Percentiles rank a stretch among this genome's conserved stretches.
These are phyloP conservation scores for Dolichoris vasculosae DNA, from an alignment of 1,140 invertebrate genomes.

Conservation along the genomic window DNA sequence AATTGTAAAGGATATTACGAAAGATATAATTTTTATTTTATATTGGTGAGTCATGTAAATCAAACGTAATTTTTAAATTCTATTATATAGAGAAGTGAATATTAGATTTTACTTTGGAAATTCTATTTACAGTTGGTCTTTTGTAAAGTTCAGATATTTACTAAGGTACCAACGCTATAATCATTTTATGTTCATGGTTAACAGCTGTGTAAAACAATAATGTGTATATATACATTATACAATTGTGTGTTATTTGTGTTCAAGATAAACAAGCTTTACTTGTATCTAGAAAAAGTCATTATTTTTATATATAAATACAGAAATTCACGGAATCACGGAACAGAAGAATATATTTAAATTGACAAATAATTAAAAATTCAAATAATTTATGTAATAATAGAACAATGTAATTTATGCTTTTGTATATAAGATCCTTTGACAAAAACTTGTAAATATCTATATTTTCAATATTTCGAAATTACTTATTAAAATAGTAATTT, in stretches of 20 bases:
- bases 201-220: background rate
- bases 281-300: background rate
- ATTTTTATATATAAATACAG: background rate
- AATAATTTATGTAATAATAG: background rate
- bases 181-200: background rate
- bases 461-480: background rate
- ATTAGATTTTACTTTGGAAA: background rate
- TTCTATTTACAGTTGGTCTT: background rate
- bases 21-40: no score
- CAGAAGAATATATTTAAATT: background rate
- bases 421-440: background rate
- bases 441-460: background rate
- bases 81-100: no score
- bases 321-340: background rate
- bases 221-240: background rate
- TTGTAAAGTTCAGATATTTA: background rate
- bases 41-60: no score
- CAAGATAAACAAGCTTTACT: background rate
- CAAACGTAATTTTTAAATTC: no score
- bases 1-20: no score
- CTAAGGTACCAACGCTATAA: background rate
- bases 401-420: background rate
- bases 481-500: background rate
- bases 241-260: background rate
- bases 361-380: background rate